Evolutionary conservation across 2,797 vertebrate species (phyloP), one percentile per base, ranked within the genome.

Genomic region (Platalea minor): DNA sequence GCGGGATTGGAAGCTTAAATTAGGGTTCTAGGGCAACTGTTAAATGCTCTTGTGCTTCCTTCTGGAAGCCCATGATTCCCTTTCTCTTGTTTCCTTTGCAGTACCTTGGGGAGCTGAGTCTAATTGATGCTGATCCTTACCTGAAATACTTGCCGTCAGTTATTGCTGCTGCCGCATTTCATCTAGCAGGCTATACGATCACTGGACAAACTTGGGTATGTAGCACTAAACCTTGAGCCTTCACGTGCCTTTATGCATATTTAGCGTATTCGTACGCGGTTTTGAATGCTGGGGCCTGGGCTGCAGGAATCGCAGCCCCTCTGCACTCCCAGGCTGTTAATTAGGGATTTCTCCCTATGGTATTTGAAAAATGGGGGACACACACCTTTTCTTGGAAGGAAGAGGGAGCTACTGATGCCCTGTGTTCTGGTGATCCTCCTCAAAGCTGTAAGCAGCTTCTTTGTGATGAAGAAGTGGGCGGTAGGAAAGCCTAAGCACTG

Each of bases 121-220:
- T 99, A 83, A 98, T 99, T 9, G 99, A 99, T 90, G 99, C 99
- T 0, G 99, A 99, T 65, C 98, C 99, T 13, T 99, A 99, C 96
- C 95, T 99, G 91, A 99, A 99, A 95, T 99, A 99, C 79, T 96
- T 99, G 67, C 99, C 99, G 4, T 99, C 99, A 9, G 97, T 99
- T 39, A 98, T 97, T 4, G 99, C 99, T 37, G 99, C 99, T 64
- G 98, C 99, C 3, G 99, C 99, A 11, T 99, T 98, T 85, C 89
- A 97, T 39, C 93, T 99, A 88, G 99, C 99, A 37, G 98, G 98
- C 98, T 97, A 98, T 88, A 99, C 98, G 0, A 85, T 99, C 96
- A 98, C 98, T 21, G 98, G 99, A 74, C 98, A 98, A 74, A 96
- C 94, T 16, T 98, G 98, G 98, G 98, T 98, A 97, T 0, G 98